A percentile compares a stretch with the other conserved stretches of the same genome.
phyloP scores from a whole-genome alignment of 1,140 invertebrate genomes.

The Druon quercuslanigerum region DNA sequence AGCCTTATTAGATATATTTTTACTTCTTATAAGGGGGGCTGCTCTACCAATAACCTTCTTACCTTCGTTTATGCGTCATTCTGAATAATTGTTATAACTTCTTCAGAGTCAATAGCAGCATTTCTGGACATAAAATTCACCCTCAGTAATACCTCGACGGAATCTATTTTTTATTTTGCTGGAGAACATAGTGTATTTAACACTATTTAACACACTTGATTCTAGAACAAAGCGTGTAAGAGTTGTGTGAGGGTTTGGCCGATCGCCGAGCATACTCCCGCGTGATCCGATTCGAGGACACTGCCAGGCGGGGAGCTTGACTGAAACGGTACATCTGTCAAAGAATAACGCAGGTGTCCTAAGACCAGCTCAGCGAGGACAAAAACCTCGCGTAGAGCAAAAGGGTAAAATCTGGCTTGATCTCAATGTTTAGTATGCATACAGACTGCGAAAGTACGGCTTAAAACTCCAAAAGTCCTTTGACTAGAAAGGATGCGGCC shows the following conservation, averaged over 20 bases:
- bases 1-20: too few species aligned
- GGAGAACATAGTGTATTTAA: too few species aligned
- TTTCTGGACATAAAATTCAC: too few species aligned
- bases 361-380: constrained; percentile 85
- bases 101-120: too few species aligned
- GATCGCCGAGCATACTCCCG: constrained; percentile 68
- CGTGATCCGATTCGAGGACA: constrained; percentile 79
- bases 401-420: constrained; percentile 86
- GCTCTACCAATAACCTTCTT: too few species aligned
- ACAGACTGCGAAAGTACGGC: constrained; percentile 84
- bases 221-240: constrained; percentile 69
- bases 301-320: constrained; percentile 77
- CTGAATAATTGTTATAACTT: too few species aligned
- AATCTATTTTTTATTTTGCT: too few species aligned
- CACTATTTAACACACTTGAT: too few species aligned
- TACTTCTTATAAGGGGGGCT: too few species aligned
- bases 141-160: too few species aligned
- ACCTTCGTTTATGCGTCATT: too few species aligned
- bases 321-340: constrained; percentile 84
- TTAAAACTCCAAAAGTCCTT: too few species aligned
- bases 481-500: constrained; percentile 80
- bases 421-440: constrained; percentile 85
- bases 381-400: constrained; percentile 86
- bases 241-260: constrained; percentile 65
- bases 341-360: constrained; percentile 87